Base-by-base conservation (phyloP, 2,113 vertebrate species). In the Regulus satrapa region DNA sequence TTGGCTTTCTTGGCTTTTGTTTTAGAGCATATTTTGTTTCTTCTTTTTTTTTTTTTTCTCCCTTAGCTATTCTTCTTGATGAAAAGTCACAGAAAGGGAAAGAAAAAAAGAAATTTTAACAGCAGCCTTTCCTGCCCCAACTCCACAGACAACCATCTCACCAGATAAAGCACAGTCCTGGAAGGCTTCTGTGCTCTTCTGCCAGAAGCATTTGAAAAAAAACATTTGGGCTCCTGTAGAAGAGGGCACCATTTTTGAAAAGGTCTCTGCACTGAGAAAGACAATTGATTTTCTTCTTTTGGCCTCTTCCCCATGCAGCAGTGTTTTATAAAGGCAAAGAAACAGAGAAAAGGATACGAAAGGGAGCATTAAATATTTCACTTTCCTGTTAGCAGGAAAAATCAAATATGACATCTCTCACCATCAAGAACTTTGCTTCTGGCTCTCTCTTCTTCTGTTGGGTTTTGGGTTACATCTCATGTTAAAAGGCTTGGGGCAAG, bases 191-290 rank as follows among this genome's bases (percentile, higher is more conserved):
- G 26, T 61, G 36, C 54, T 87, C 64, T 86, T 88, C 74, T 86
- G 80, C 90, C 69, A 94, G 76, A 91, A 92, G 68, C 68, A 85
- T 85, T 93, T 86, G 73, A 81, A 94, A 92, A 92, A 93, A 72
- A 92, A 80, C 16, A 54, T 84, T 88, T 7, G 51, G 74, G 63
- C 68, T 88, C 56, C 48, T 95, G 76, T 73, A 93, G 93, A 94
- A 88, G 40, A 76, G 66, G 45, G 62, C 3, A 6, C 48, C 58
- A 83, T 74, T 90, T 91, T 84, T 95, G 74, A 88, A 84, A 71
- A 92, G 74, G 64, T 72, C 56, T 88, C 71, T 81, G 66, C 2
- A 3, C 68, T 84, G 76, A 91, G 85, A 91, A 92, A 95, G 74
- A 87, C 85, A 94, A 94, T 71, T 89, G 77, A 88, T 93, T 69